These are phyloP conservation scores for Argyrosomus japonicus DNA, from an alignment of 2,113 vertebrate genomes.

Conservation along the genomic window DNA sequence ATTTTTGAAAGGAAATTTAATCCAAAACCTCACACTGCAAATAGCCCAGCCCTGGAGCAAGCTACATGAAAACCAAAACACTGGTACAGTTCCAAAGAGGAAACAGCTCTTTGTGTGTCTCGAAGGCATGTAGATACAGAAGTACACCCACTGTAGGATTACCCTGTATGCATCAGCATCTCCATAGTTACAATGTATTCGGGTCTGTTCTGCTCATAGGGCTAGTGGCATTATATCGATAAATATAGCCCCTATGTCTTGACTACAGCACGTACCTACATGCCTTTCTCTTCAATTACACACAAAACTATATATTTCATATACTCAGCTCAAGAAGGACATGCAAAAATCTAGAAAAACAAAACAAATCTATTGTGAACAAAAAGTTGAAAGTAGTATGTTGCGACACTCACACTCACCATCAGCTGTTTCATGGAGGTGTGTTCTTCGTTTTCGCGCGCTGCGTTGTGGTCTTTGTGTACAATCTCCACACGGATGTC, in stretches of 20 bases:
- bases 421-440: slow-evolving; percentile 97
- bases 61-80: slow-evolving; percentile 55
- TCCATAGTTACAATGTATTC: slow-evolving; percentile 59
- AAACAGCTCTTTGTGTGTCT: slow-evolving; percentile 59
- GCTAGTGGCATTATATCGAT: slow-evolving; percentile 43
- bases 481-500: slow-evolving; percentile 99
- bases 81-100: slow-evolving; percentile 59
- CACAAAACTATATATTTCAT: slow-evolving; percentile 38
- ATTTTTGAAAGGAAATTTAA: slow-evolving; percentile 48
- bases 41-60: slow-evolving; percentile 61
- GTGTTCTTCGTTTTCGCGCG: slow-evolving; percentile 92
- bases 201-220: slow-evolving; percentile 42
- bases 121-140: slow-evolving; percentile 57
- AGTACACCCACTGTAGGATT: slow-evolving; percentile 68
- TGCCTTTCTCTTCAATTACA: slow-evolving; percentile 54
- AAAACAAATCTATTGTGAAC: not conserved
- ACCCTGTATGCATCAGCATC: slow-evolving; percentile 59
- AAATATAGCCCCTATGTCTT: slow-evolving; percentile 67
- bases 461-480: slow-evolving; percentile 94
- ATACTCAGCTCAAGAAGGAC: slow-evolving; percentile 29
- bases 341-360: slow-evolving; percentile 3
- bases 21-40: slow-evolving; percentile 56
- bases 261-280: slow-evolving; percentile 27
- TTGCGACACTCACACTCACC: slow-evolving; percentile 89
- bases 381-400: slow-evolving; percentile 51